These are phyloP conservation scores for Hyposoter dolosus DNA, from an alignment of 2,888 invertebrate species.

Conservation along the genomic window DNA sequence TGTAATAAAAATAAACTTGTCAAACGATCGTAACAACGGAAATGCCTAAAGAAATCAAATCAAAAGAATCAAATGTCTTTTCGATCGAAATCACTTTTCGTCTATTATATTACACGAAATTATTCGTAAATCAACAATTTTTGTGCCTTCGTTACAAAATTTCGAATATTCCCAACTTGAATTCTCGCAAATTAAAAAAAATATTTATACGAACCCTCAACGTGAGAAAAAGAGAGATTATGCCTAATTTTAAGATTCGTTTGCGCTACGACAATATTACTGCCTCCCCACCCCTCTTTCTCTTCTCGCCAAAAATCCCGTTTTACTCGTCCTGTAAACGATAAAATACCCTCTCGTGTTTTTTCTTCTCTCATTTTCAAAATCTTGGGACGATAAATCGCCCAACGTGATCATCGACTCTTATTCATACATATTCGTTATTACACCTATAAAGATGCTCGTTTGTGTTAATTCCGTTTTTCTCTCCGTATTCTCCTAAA, in stretches of 20 bases:
- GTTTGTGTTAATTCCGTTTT: conserved; percentile 15
- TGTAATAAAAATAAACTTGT: conserved; percentile 23
- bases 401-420: conserved; percentile 40
- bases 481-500: conserved; percentile 45
- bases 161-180: conserved; percentile 60
- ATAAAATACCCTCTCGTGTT: conserved; percentile 57
- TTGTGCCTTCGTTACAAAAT: conserved; percentile 68
- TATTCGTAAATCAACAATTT: conserved; percentile 62
- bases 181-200: conserved; percentile 36
- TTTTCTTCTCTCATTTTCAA: conserved; percentile 27
- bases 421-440: conserved; percentile 53
- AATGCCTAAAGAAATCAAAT: conserved; percentile 32
- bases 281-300: neutral
- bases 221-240: conserved; percentile 44
- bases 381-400: conserved; percentile 35
- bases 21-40: conserved; percentile 44
- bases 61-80: conserved; percentile 29
- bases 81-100: conserved; percentile 38
- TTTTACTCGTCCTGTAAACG: conserved; percentile 49
- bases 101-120: conserved; percentile 28
- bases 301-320: neutral
- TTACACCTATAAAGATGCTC: conserved; percentile 52
- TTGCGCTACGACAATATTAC: conserved; percentile 73
- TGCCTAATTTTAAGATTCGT: conserved; percentile 67
- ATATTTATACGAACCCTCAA: conserved; percentile 65